These are phyloP conservation scores for Numida meleagris DNA, from an alignment of 2,113 vertebrate species.

Conservation along the genomic window DNA sequence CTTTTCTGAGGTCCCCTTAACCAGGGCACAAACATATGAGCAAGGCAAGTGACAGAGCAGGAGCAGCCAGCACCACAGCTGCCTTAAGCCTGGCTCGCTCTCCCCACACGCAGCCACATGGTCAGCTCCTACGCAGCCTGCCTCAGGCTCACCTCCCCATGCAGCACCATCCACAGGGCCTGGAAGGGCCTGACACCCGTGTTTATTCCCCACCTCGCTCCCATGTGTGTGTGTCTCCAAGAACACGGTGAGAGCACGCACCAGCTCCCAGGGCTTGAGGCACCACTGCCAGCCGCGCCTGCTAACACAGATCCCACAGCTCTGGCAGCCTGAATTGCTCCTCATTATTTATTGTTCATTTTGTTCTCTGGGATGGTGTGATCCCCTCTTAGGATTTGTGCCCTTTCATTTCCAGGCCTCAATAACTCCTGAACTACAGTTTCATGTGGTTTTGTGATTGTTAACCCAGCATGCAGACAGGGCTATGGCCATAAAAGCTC, in stretches of 20 bases:
- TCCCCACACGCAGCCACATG: neutral
- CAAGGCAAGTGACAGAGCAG: neutral
- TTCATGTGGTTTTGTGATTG: slow-evolving; percentile 81
- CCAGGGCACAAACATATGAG: neutral
- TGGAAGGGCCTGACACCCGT: neutral
- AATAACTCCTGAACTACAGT: slow-evolving; percentile 73
- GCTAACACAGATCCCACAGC: slow-evolving; percentile 36
- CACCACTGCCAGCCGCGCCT: neutral
- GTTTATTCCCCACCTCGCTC: neutral
- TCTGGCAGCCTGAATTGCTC: slow-evolving; percentile 53
- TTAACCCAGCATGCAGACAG: slow-evolving; percentile 78
- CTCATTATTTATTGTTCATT: slow-evolving; percentile 70
- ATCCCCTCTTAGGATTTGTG: slow-evolving; percentile 72
- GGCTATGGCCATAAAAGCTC: slow-evolving; percentile 72
- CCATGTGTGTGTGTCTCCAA: neutral
- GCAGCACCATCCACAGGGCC: neutral
- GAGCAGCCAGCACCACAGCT: rapidly evolving
- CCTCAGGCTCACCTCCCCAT: neutral
- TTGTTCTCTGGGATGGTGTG: slow-evolving; percentile 59
- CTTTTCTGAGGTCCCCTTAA: neutral
- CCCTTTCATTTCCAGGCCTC: slow-evolving; percentile 79
- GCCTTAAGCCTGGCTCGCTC: neutral
- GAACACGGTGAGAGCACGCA: neutral
- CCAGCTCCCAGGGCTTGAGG: slow-evolving; percentile 6
- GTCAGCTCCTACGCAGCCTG: neutral